A percentile compares a stretch with the other conserved stretches of the same genome.
Conservation (phyloP, 2,113 vertebrate species). For the Tor tambroides region DNA sequence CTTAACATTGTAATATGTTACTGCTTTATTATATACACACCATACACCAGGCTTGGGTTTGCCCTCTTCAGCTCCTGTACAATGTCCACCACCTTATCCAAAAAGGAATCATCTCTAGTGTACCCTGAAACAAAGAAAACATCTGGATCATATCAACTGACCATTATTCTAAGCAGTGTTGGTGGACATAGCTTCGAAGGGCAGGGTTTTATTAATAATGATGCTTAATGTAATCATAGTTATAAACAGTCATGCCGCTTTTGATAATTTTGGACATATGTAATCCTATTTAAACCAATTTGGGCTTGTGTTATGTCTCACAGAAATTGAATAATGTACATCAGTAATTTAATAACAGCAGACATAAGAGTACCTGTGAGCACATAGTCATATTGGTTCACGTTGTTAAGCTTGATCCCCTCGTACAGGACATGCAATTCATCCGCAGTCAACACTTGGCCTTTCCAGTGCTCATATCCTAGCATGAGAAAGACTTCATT, state of each 20-base stretch:
- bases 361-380: constrained; percentile 84
- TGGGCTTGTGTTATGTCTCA: background rate
- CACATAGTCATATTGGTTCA: constrained; percentile 93
- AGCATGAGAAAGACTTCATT: constrained; percentile 5
- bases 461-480: constrained; percentile 96
- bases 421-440: constrained; percentile 92
- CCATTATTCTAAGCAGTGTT: background rate
- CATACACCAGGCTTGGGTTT: constrained; percentile 88
- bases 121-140: constrained; percentile 74
- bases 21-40: constrained; percentile 71
- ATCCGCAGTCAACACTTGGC: constrained; percentile 89
- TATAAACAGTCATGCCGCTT: background rate
- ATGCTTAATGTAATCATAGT: background rate
- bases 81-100: constrained; percentile 91
- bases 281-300: background rate
- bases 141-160: background rate
- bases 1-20: background rate
- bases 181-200: background rate
- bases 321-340: background rate
- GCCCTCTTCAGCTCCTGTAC: constrained; percentile 88
- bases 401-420: constrained; percentile 88
- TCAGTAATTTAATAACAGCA: background rate
- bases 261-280: background rate
- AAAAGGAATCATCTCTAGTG: constrained; percentile 90
- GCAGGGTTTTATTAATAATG: background rate